phyloP scores from a whole-genome alignment of 2,888 invertebrate species.

The Seira sanloemensis region DNA sequence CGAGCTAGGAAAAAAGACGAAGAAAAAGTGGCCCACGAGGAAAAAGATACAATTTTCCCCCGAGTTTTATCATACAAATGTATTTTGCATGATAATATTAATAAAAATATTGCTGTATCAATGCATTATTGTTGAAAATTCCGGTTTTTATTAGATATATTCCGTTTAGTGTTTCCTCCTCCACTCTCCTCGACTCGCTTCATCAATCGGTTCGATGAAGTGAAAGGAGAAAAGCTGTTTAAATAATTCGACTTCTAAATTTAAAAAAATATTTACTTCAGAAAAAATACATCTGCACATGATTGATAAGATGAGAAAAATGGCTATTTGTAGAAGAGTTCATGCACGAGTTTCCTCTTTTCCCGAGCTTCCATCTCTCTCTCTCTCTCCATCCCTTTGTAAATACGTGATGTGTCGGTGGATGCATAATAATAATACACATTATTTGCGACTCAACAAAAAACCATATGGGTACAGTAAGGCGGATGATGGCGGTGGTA shows the following conservation, averaged over 20 bases:
- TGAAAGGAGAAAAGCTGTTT: slow-evolving; percentile 60
- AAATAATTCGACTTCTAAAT: slow-evolving; percentile 72
- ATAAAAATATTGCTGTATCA: background rate
- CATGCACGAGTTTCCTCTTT: slow-evolving; percentile 61
- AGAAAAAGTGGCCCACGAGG: no score
- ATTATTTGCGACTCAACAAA: slow-evolving; percentile 47
- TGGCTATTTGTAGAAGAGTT: slow-evolving; percentile 74
- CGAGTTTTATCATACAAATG: background rate
- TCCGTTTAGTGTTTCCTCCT: background rate
- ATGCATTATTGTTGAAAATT: background rate
- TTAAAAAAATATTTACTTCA: slow-evolving; percentile 73
- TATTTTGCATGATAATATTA: slow-evolving; percentile 6
- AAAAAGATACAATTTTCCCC: background rate
- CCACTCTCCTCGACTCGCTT: slow-evolving; percentile 43
- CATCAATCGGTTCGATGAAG: slow-evolving; percentile 60
- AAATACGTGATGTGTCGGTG: slow-evolving; percentile 13
- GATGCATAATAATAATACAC: slow-evolving; percentile 30
- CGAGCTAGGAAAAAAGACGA: no score
- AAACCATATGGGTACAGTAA: slow-evolving; percentile 54
- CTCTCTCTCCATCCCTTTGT: slow-evolving; percentile 14
- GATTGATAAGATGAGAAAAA: slow-evolving; percentile 75
- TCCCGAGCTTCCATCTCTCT: slow-evolving; percentile 36
- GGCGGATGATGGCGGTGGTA: slow-evolving; percentile 28
- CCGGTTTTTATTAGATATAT: slow-evolving; percentile 12
- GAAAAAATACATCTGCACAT: slow-evolving; percentile 74